Evolutionary conservation across 2,797 vertebrate genomes (phyloP).

Genomic region (Furcifer pardalis): DNA sequence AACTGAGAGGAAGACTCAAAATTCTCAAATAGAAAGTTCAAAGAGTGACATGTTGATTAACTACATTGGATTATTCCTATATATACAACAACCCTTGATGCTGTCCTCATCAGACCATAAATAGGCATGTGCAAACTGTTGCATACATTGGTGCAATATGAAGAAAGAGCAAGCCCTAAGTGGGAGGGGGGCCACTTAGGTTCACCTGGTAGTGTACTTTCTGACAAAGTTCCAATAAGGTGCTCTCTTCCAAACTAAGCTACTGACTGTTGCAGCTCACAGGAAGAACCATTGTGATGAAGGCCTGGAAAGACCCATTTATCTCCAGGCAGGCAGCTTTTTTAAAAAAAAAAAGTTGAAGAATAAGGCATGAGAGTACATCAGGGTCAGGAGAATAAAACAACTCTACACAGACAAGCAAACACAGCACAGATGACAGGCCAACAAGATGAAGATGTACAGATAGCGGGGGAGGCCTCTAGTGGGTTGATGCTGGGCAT

Average conservation of each 20-base stretch:
- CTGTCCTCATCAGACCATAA: no score
- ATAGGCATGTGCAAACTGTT: not conserved
- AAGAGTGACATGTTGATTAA: no score
- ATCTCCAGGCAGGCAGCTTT: conserved; percentile 4
- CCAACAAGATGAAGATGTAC: conserved; percentile 12
- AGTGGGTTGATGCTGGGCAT: not conserved
- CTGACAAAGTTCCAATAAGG: not conserved
- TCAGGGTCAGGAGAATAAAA: conserved; percentile 28
- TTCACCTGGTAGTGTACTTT: not conserved
- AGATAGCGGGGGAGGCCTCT: not conserved
- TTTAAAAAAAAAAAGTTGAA: not conserved
- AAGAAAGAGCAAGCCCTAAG: not conserved
- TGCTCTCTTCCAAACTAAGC: not conserved
- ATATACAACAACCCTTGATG: no score
- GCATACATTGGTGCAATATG: no score
- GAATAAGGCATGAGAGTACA: not conserved
- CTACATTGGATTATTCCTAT: no score
- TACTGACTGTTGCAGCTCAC: not conserved
- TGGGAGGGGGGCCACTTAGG: no score
- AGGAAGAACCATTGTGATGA: not conserved
- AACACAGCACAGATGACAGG: conserved; percentile 16
- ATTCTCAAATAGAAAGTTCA: no score
- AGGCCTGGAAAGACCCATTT: conserved; percentile 4
- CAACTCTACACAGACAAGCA: conserved; percentile 16
- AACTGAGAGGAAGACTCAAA: no score